These are phyloP conservation scores for Bombus sibiricus DNA, from an alignment of 1,140 invertebrate genomes.

Conservation along the genomic window DNA sequence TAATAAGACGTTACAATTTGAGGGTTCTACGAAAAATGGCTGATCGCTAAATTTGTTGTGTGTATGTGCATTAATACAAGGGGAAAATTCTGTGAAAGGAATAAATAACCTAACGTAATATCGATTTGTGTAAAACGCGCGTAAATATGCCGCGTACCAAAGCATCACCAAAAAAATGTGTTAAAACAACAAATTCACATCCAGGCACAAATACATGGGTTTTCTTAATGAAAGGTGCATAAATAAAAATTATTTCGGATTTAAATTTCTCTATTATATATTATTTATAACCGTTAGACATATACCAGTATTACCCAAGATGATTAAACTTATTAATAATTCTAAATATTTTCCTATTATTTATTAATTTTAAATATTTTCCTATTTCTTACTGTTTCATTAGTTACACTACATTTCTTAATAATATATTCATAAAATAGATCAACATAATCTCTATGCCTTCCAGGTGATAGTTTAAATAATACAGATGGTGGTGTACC, in stretches of 20 bases:
- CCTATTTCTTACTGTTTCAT: background rate
- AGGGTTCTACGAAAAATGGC: constrained; percentile 65
- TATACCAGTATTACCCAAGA: background rate
- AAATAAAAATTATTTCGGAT: constrained; percentile 35
- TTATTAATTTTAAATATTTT: constrained; percentile 8
- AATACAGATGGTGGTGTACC: constrained; percentile 85
- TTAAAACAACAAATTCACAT: constrained; percentile 78
- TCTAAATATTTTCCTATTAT: constrained; percentile 12
- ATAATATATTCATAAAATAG: background rate
- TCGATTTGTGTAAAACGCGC: constrained; percentile 12
- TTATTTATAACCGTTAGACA: background rate
- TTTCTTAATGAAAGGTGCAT: constrained; percentile 85
- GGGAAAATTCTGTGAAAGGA: constrained; percentile 37
- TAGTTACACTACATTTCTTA: constrained; percentile 22
- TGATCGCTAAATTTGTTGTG: constrained; percentile 64
- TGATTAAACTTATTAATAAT: background rate
- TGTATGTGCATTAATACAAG: constrained; percentile 10
- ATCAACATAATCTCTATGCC: constrained; percentile 19
- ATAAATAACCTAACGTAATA: constrained; percentile 55
- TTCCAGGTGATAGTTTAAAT: constrained; percentile 80
- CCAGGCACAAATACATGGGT: constrained; percentile 85
- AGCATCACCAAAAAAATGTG: constrained; percentile 84
- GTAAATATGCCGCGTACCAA: constrained; percentile 83
- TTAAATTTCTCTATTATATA: background rate
- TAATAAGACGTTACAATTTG: constrained; percentile 39